Conservation (phyloP, 1,140 invertebrate genomes). For the silkworm (Bombyx mori) region ASM3026992v2 NC_085119.1:1283501-1284000, state of each 20-base stretch:
- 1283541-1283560: no score
- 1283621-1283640: no score
- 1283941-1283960: slow-evolving; percentile 15
- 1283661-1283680: no score
- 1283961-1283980: slow-evolving; percentile 7
- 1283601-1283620: no score
- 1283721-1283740: neutral
- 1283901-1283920: slow-evolving; percentile 12
- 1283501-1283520: no score
- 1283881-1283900: slow-evolving; percentile 12
- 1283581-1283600: no score
- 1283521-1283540: no score
- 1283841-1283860: neutral
- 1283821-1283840: no score
- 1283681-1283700: no score
- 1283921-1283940: slow-evolving; percentile 14
- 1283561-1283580: no score
- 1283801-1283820: neutral
- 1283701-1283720: neutral
- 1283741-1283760: neutral
- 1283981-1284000: neutral
- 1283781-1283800: neutral
- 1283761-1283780: no score
- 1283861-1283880: slow-evolving; percentile 16
- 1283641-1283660: no score